Evolutionary conservation across 2,797 vertebrate genomes (phyloP).

Genomic region (Sebastiscus albofasciatus): DNA sequence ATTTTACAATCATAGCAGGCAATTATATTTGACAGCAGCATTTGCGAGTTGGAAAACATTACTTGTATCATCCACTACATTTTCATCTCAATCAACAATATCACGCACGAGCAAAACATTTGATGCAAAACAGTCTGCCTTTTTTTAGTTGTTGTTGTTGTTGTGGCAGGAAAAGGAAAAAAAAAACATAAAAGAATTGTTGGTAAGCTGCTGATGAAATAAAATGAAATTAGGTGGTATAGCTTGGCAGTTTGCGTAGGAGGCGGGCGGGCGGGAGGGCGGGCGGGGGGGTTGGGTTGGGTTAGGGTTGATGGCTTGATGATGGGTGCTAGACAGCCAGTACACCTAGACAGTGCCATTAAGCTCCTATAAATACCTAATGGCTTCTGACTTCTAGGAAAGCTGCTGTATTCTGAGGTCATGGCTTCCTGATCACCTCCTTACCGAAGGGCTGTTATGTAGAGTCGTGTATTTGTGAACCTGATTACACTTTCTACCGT

Average conservation of each 20-base stretch:
- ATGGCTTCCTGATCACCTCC: conserved; percentile 65
- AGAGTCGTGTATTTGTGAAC: conserved; percentile 49
- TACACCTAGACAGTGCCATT: conserved; percentile 64
- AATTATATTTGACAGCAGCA: conserved; percentile 59
- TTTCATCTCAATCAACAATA: conserved; percentile 54
- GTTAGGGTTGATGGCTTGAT: conserved; percentile 26
- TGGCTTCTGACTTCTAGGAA: conserved; percentile 80
- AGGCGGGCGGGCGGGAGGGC: conserved; percentile 1
- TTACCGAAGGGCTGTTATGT: conserved; percentile 46
- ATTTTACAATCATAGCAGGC: conserved; percentile 45
- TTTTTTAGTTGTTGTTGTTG: conserved; percentile 16
- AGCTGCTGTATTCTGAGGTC: conserved; percentile 61
- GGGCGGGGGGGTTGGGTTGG: background rate
- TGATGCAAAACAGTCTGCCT: conserved; percentile 45
- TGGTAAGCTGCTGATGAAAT: conserved; percentile 73
- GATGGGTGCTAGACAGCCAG: conserved; percentile 49
- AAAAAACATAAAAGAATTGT: conserved; percentile 50
- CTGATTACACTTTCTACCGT: conserved; percentile 38
- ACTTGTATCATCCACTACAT: conserved; percentile 39
- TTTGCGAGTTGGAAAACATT: conserved; percentile 42
- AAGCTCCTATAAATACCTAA: conserved; percentile 80
- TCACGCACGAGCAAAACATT: conserved; percentile 34
- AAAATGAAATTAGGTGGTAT: conserved; percentile 65
- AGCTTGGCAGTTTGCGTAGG: conserved; percentile 40
- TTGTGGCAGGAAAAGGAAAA: conserved; percentile 9